Percentiles rank a stretch among this genome's conserved stretches.
Evolutionary conservation across 2,888 invertebrate species (phyloP).

Genomic region (Cataglyphis cursor): DNA sequence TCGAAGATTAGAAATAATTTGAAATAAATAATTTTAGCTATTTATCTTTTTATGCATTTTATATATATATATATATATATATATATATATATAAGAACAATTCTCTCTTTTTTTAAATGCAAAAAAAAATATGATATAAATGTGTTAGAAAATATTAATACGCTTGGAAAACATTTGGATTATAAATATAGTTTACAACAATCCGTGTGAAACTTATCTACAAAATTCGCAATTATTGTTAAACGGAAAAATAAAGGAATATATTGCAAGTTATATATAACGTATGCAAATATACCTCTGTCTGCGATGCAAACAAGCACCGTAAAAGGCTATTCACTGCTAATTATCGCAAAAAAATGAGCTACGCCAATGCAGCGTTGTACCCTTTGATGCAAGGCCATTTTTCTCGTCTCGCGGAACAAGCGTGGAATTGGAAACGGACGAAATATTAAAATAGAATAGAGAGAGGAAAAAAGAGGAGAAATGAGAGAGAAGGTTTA

Average conservation of each 20-base stretch:
- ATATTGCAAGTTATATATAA: background rate
- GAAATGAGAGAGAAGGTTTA: background rate
- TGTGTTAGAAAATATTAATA: background rate
- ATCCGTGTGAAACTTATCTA: background rate
- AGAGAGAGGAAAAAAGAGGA: slow-evolving; percentile 23
- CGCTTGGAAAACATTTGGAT: background rate
- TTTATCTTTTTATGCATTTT: background rate
- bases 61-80: too few relatives aligned
- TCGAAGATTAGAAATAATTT: background rate
- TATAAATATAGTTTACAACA: background rate
- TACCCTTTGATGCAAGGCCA: slow-evolving; percentile 44
- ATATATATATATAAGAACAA: background rate
- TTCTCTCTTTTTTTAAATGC: background rate
- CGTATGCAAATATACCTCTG: slow-evolving; percentile 15
- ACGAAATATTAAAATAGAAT: slow-evolving; percentile 57
- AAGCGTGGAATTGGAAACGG: slow-evolving; percentile 54
- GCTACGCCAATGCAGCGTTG: slow-evolving; percentile 24
- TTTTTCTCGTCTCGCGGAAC: slow-evolving; percentile 40
- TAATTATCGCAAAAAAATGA: slow-evolving; percentile 53
- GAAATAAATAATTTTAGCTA: background rate
- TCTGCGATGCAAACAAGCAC: slow-evolving; percentile 29
- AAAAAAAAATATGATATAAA: background rate
- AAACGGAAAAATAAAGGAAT: background rate
- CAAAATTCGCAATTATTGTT: slow-evolving; percentile 19
- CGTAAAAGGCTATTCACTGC: slow-evolving; percentile 53